Conservation (phyloP, 1,140 invertebrate genomes). For the Plutomurus gul region DNA sequence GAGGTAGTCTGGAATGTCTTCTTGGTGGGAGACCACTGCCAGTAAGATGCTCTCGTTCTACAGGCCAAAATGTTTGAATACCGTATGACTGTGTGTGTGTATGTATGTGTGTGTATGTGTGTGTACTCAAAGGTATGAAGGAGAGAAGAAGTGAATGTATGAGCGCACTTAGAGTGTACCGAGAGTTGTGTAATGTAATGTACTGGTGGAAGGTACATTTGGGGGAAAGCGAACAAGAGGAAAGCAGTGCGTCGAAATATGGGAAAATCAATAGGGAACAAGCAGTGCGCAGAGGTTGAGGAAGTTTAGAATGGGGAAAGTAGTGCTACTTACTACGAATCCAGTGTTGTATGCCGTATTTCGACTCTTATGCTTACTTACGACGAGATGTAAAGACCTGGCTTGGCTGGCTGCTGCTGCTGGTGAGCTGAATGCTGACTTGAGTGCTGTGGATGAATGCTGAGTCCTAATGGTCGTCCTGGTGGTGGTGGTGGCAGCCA, state of each 20-base stretch:
- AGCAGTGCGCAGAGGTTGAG: conserved; percentile 49
- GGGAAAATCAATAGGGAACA: conserved; percentile 52
- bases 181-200: not conserved
- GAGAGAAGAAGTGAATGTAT: not conserved
- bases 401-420: not conserved
- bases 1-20: no score
- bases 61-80: no score
- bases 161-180: not conserved
- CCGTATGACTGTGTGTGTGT: no score
- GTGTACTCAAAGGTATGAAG: not conserved
- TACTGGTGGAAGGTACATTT: not conserved
- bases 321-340: not conserved
- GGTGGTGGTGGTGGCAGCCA: not conserved
- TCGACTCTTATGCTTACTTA: not conserved
- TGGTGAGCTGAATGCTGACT: not conserved
- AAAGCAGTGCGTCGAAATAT: conserved; percentile 43
- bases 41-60: no score
- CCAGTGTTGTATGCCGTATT: not conserved
- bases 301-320: conserved; percentile 30
- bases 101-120: not conserved
- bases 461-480: not conserved
- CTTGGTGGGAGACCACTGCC: no score
- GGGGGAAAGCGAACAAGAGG: conserved; percentile 4
- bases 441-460: not conserved
- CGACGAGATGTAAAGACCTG: not conserved